Percentiles rank a stretch among this genome's conserved stretches.
phyloP scores from a whole-genome alignment of 2,797 vertebrate species.

The Myotis findleyi region DNA sequence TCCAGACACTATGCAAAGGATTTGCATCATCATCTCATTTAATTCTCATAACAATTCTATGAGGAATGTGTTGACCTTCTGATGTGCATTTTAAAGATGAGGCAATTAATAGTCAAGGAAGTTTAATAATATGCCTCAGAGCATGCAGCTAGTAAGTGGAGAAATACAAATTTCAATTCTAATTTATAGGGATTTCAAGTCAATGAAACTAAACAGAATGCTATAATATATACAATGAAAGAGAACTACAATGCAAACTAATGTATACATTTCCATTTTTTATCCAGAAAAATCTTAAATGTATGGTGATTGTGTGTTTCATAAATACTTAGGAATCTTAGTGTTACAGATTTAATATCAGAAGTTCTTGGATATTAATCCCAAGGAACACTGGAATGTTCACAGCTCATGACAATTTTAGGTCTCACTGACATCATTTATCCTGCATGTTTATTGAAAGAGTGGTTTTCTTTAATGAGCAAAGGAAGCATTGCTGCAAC shows the following conservation, averaged over 20 bases:
- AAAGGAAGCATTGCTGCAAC: background rate
- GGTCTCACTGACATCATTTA: conserved; percentile 35
- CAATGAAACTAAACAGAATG: background rate
- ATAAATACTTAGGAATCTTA: conserved; percentile 27
- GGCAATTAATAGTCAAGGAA: background rate
- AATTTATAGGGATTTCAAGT: background rate
- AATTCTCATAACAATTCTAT: background rate
- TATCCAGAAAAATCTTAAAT: background rate
- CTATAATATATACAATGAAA: background rate
- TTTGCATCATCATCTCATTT: background rate
- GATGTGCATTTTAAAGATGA: conserved; percentile 38
- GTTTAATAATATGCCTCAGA: conserved; percentile 12
- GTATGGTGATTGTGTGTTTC: background rate
- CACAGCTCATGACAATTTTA: conserved; percentile 48
- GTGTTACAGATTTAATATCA: background rate
- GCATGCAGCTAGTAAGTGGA: background rate
- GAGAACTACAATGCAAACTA: background rate
- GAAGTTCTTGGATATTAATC: conserved; percentile 49
- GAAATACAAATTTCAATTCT: background rate
- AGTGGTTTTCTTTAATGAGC: background rate
- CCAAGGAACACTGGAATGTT: background rate
- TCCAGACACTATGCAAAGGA: background rate
- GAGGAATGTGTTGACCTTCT: background rate
- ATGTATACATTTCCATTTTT: background rate
- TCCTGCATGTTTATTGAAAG: background rate